Conservation (phyloP, 2,113 vertebrate genomes). For the Phyllostomus hastatus region DNA sequence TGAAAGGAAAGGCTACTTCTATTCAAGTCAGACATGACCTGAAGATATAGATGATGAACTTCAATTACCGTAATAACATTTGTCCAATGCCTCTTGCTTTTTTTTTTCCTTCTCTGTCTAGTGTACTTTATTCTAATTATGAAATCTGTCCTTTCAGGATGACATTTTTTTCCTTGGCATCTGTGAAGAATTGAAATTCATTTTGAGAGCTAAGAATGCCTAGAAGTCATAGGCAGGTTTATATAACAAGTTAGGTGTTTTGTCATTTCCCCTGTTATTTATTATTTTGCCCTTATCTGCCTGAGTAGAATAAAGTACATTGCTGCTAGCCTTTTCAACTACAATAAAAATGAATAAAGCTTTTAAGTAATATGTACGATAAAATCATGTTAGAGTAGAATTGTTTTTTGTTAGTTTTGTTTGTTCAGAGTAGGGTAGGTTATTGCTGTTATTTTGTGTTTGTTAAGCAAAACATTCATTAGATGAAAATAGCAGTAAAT, state of each 20-base stretch:
- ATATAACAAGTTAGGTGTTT: constrained; percentile 49
- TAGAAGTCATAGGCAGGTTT: constrained; percentile 28
- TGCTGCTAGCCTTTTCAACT: neutral
- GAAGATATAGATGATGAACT: neutral
- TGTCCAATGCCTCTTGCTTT: neutral
- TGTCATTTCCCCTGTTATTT: constrained; percentile 45
- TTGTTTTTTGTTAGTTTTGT: neutral
- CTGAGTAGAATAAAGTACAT: constrained; percentile 34
- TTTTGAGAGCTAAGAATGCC: constrained; percentile 10
- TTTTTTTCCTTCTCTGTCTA: neutral
- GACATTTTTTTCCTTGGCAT: neutral
- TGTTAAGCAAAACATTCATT: neutral
- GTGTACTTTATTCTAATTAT: neutral
- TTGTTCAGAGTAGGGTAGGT: neutral
- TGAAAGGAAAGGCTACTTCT: neutral
- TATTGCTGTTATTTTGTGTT: neutral
- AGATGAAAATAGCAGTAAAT: neutral
- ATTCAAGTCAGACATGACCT: neutral
- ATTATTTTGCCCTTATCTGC: constrained; percentile 63
- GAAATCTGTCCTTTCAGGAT: neutral
- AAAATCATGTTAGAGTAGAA: constrained; percentile 31
- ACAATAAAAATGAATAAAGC: neutral
- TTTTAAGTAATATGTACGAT: neutral
- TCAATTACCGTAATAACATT: neutral
- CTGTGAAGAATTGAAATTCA: constrained; percentile 29